Base-by-base conservation (phyloP, 2,797 vertebrate genomes). In the Liparis tanakae region DNA sequence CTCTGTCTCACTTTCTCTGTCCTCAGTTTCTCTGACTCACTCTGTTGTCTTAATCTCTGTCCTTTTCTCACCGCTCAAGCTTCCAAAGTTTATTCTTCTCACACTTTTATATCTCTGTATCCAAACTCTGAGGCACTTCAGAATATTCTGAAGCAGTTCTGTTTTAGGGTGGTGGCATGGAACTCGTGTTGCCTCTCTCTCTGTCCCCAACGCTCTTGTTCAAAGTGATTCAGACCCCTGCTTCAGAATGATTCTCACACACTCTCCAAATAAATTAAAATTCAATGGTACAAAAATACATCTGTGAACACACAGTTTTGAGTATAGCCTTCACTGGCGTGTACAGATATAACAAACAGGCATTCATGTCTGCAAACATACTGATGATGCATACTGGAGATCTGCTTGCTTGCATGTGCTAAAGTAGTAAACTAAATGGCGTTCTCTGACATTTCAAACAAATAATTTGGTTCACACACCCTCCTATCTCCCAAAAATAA, bases 91-190 rank as follows among this genome's bases (percentile, higher is more conserved):
- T 96, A 90, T 91, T 93, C 95, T 95, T 93, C 94, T 96, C 94
- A 94, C 75, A 95, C 92, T 83, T 71, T 90, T 65, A 79, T 94
- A 81, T 93, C 76, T 93, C 74, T 94, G 87, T 93, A 77, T 91
- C 83, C 87, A 90, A 85, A 84, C 85, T 91, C 95, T 93, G 95
- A 94, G 93, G 93, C 95, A 95, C 97, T 96, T 96, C 94, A 96
- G 97, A 99, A 99, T 99, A 98, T 99, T 99, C 98, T 99, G 97
- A 99, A 99, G 98, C 97, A 98, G 97, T 99, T 99, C 98, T 99
- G 98, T 99, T 99, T 99, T 97, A 99, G 98, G 98, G 96, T 95
- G 97, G 98, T 99, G 98, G 98, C 98, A 99, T 99, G 98, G 98
- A 99, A 99, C 98, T 96, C 94, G 97, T 87, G 97, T 99, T 98